Base-by-base conservation (phyloP, 1,140 invertebrate species). In the Drosophila sp. region DNA sequence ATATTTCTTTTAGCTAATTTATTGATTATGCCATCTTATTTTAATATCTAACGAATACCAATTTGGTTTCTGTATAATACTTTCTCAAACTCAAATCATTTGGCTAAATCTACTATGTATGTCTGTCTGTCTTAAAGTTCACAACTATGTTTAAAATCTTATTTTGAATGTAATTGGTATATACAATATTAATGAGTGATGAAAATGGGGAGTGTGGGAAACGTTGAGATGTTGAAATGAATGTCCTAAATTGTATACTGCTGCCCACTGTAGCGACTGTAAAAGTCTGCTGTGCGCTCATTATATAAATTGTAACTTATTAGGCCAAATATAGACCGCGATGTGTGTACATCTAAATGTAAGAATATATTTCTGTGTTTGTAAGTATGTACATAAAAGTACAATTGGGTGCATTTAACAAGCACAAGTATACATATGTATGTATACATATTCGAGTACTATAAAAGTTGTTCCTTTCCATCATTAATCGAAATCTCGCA, bases 311-410 rank as follows among this genome's bases (percentile, higher is more conserved):
- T 33, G 32, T 33, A 57, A 57, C 30, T 57, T 57, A 58, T 58
- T 38, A 58, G 30, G 56, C 56, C 56, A 58, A 58, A 58, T 58
- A 58, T 58, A 58, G 56, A 23, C 32, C 60, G 25, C 27, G 44
- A 62, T 62, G 60, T 62, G 33, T 27, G 50, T 66, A 60, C 44
- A 60, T 32, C 5, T 56, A 64, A 0, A 29, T 40, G 50, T 60
- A 27, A 10, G 25, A 33, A n/a, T 58, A 23, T 32, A 44, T 41
- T 27, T 58, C 10, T 66, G 7, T 58, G 57, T 35, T 30, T 47
- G 6, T 54, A 63, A 10, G 44, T 25, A 25, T 41, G 54, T 35
- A 40, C 47, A 65, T 32, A 41, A 35, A 55, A 65, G 33, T 38
- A 25, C 32, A 58, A 58, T 58, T 60, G 23, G 56, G 10, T 60